Base-by-base conservation (phyloP, 2,888 invertebrate species). In the Zaprionus obscuricornis region DNA sequence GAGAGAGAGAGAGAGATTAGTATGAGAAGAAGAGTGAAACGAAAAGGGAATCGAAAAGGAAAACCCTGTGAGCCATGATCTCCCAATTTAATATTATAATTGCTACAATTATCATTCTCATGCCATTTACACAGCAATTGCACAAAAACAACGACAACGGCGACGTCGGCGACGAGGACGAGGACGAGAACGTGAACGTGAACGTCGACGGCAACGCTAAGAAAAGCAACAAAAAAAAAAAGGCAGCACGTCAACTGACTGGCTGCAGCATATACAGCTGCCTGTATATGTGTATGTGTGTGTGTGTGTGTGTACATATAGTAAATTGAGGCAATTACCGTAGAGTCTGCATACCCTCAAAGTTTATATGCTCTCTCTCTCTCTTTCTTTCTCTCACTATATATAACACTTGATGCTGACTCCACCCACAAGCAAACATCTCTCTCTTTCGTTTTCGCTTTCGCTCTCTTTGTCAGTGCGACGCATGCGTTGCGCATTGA, bases 61-160 rank as follows among this genome's bases (percentile, higher is more conserved):
- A 84, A 84, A 77, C 85, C 75, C 86, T 79, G 81, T 87, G 85
- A 87, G 89, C 86, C 87, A 89, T 89, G 88, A 89, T 89, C 88
- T 87, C 85, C 87, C 88, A 88, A 89, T 89, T 89, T 90, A 88
- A 89, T 89, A 89, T 89, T 88, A 88, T 89, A 89, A 89, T 89
- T 89, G 88, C 88, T 79, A 86, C 88, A 89, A 89, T 89, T 89
- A 90, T 88, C 89, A 88, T 88, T 86, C 86, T 82, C 87, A 84
- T 87, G 83, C 86, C 85, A 86, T 85, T 83, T 84, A 83, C 75
- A 87, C 86, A 86, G 81, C 84, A 81, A 85, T 85, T 81, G 84
- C 81, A 82, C 74, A 81, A 72, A 64, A 79, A 67, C 69, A 65
- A 65, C 52, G 45, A 50, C 46, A 27, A 47, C 51, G 8, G n/a